Base-by-base conservation (phyloP, 2,888 invertebrate genomes). In the Meganola albula region DNA sequence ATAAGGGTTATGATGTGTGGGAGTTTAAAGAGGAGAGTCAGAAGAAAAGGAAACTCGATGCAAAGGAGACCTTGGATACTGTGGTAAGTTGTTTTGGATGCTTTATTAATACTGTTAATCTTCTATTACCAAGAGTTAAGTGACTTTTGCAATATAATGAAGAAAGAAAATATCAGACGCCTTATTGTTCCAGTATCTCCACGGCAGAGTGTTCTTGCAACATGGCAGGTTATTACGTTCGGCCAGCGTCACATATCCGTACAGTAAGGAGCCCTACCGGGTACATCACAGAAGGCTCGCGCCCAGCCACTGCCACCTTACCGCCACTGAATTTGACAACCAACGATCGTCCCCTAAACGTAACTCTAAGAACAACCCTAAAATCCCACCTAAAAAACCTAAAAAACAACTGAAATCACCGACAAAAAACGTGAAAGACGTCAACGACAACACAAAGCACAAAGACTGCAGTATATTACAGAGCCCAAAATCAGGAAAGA, bases 151-250 rank as follows among this genome's bases (percentile, higher is more conserved):
- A n/a, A n/a, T n/a, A n/a, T n/a, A n/a, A n/a, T n/a, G n/a, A n/a
- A n/a, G n/a, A n/a, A n/a, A n/a, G n/a, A n/a, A n/a, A n/a, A n/a
- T n/a, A n/a, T n/a, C n/a, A n/a, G n/a, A n/a, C n/a, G 6, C 12
- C 14, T 27, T 48, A 37, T 48, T 55, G 53, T 85, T 87, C 12
- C 72, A 93, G 93, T 93, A 92, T 67, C 87, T 93, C 10, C 93
- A 93, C 66, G 93, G 93, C 1, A 88, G 90, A 49, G 90, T 93
- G 8, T 93, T 90, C 60, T 79, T 93, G 1, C 92, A 92, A 73
- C 90, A 91, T 31, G 91, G 92, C 0, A 88, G 91, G 62, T 87
- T 90, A 27, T 68, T 93, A 32, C 87, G 91, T 25, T 88, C 91
- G 6, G 92, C 91, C 0, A 89, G 89, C 53, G 88, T 93, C 31